Conservation (phyloP, 2,113 vertebrate genomes). For the Diadophis punctatus region DNA sequence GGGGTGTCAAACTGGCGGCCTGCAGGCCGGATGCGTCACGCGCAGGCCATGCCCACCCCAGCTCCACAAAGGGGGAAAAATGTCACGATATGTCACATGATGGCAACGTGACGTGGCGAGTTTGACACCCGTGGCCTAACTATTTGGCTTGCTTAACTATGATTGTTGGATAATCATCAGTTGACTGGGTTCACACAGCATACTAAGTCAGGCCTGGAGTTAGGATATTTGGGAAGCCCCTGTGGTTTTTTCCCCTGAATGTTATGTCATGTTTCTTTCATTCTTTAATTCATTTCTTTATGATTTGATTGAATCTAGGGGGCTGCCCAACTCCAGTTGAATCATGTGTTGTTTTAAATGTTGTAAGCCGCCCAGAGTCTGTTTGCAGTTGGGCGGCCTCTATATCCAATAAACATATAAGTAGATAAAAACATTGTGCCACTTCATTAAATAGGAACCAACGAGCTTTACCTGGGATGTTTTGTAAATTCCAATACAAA, state of each 20-base stretch:
- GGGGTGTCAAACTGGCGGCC: too few species aligned
- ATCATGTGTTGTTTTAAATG: not conserved
- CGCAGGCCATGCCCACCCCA: too few species aligned
- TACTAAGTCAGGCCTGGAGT: not conserved
- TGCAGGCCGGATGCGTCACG: too few species aligned
- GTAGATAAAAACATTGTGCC: not conserved
- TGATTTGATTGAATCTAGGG: not conserved
- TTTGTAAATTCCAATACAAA: not conserved
- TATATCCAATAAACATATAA: not conserved
- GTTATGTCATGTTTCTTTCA: not conserved
- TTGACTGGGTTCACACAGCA: not conserved
- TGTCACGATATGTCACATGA: too few species aligned
- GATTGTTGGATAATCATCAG: not conserved
- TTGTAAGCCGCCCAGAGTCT: not conserved
- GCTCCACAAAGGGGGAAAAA: too few species aligned
- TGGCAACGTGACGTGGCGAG: too few species aligned
- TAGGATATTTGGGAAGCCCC: not conserved
- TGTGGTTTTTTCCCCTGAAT: not conserved
- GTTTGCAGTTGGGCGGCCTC: not conserved
- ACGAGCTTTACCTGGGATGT: not conserved
- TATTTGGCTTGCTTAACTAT: not conserved
- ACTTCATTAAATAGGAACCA: not conserved
- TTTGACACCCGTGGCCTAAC: not conserved
- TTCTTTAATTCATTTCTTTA: not conserved
- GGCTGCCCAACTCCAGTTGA: not conserved